Conservation (phyloP, 64 coral and sea anemone genomes). For the Pachyseris speciosa region DNA sequence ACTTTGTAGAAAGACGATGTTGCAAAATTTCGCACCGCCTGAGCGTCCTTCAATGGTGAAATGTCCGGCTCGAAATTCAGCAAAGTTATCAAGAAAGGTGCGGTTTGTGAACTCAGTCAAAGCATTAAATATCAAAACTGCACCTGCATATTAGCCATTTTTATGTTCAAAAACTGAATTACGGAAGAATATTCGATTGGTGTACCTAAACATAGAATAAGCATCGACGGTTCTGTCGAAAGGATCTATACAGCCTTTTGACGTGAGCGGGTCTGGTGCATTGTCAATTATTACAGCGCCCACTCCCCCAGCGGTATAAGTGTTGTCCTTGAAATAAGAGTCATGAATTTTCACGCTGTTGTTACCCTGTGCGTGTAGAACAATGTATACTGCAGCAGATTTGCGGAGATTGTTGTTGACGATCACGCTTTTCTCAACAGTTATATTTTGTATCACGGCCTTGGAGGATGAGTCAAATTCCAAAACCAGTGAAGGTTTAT, state of each 20-base stretch:
- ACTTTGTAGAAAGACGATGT: constrained; percentile 40
- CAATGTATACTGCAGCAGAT: not conserved
- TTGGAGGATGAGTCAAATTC: not conserved
- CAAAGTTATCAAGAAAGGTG: constrained; percentile 74
- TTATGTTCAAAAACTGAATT: not conserved
- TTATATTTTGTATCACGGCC: not conserved
- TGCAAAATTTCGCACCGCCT: constrained; percentile 42
- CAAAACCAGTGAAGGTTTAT: not conserved
- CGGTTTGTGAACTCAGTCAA: constrained; percentile 7
- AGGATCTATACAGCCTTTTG: not conserved
- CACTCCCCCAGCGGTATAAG: not conserved
- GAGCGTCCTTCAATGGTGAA: constrained; percentile 11
- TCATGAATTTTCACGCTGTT: not conserved
- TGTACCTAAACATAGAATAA: not conserved
- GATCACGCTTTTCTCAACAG: not conserved
- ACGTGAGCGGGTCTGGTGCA: not conserved
- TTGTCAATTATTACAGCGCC: constrained; percentile 11
- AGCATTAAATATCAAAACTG: not conserved
- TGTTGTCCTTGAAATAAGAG: not conserved
- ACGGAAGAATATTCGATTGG: not conserved
- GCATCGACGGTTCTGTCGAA: not conserved
- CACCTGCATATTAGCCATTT: not conserved
- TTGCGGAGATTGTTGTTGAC: not conserved
- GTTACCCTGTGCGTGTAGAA: not conserved
- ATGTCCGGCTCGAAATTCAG: constrained; percentile 61